These are phyloP conservation scores for Phalloptychus januarius DNA, from an alignment of 2,797 vertebrate genomes.

Conservation along the genomic window DNA sequence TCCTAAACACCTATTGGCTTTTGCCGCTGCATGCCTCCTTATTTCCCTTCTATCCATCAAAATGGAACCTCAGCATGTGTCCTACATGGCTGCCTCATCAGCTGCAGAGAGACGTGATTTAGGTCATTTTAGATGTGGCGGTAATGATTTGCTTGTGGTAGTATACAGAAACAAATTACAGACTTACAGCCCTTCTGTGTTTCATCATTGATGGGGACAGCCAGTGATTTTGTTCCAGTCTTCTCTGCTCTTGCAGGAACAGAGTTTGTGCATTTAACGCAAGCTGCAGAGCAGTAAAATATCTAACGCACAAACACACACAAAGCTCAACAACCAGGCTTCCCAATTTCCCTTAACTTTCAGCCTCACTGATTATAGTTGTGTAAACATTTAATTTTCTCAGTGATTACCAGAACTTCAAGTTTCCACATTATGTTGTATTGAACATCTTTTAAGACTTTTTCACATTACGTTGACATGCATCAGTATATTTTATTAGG, in stretches of 20 bases:
- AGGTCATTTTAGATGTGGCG: not conserved
- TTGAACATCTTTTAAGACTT: not conserved
- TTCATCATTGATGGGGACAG: conserved; percentile 54
- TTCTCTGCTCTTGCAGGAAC: conserved; percentile 37
- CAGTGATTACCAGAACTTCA: conserved; percentile 10
- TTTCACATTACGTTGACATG: not conserved
- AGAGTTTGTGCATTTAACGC: conserved; percentile 31
- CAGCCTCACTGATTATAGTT: conserved; percentile 31
- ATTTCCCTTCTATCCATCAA: conserved; percentile 55
- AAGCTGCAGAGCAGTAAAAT: conserved; percentile 30
- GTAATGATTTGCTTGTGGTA: not conserved
- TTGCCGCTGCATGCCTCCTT: conserved; percentile 33
- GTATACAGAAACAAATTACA: not conserved
- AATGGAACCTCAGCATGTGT: conserved; percentile 58
- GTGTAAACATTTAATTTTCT: conserved; percentile 11
- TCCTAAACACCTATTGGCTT: not conserved
- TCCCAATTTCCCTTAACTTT: conserved; percentile 21
- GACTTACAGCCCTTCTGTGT: conserved; percentile 35
- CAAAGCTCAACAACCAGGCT: conserved; percentile 22
- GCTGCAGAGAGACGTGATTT: not conserved
- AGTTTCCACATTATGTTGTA: not conserved
- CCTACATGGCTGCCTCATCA: conserved; percentile 40
- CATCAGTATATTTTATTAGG: not conserved
- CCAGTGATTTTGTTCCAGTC: conserved; percentile 56
- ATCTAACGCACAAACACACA: conserved; percentile 29